These are phyloP conservation scores for Pegea sp. DNA, from an alignment of 23 tunicate species.

Conservation along the genomic window DNA sequence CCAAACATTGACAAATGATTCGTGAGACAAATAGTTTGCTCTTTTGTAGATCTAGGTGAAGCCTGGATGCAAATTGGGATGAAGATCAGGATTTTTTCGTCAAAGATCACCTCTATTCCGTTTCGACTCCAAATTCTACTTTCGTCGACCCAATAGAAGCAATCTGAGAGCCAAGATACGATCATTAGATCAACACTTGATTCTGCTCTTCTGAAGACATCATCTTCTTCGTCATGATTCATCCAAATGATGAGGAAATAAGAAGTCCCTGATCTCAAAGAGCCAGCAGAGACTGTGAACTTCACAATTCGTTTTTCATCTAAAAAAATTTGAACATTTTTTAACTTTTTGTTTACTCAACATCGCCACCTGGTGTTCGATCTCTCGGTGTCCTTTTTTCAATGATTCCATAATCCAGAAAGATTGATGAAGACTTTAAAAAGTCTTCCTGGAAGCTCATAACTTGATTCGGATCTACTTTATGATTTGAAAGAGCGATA, in stretches of 20 bases:
- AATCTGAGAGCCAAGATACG: conserved; percentile 59
- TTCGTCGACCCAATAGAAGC: conserved; percentile 31
- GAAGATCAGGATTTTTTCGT: neutral
- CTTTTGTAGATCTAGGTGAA: conserved; percentile 18
- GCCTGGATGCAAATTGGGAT: conserved; percentile 11
- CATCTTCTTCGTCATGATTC: neutral
- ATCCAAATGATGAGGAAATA: neutral
- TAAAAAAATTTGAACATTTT: too few species aligned
- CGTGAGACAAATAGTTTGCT: conserved; percentile 52
- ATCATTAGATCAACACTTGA: neutral
- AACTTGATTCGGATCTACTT: too few species aligned
- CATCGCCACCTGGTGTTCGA: too few species aligned
- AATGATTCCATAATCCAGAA: too few species aligned
- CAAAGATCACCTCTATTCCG: conserved; percentile 23
- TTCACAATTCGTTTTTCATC: neutral
- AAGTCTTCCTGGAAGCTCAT: too few species aligned
- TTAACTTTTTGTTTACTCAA: too few species aligned
- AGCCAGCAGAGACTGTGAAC: neutral
- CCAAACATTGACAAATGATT: conserved; percentile 31
- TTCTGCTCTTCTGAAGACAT: neutral
- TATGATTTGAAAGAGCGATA: too few species aligned
- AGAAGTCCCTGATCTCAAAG: neutral
- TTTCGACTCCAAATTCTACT: conserved; percentile 18
- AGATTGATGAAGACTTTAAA: too few species aligned
- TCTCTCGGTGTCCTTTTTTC: too few species aligned